Percentiles rank a stretch among this genome's conserved stretches.
Conservation (phyloP, 2,113 vertebrate genomes). For the Oceanodroma tethys region DNA sequence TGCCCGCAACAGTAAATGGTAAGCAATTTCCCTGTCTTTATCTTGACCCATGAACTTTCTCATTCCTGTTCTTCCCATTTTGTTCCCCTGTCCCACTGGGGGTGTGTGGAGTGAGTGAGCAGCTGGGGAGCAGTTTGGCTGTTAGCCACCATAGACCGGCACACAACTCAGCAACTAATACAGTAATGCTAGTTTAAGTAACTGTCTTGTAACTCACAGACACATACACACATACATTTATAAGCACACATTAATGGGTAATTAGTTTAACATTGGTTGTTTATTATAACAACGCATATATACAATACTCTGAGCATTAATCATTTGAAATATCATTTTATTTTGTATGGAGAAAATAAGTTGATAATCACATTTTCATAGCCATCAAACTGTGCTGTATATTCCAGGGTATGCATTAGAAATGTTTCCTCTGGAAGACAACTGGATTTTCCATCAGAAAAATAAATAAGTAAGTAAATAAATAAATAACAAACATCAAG, state of each 20-base stretch:
- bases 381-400: background rate
- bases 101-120: background rate
- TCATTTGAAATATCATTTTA: background rate
- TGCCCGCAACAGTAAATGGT: background rate
- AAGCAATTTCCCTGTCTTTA: background rate
- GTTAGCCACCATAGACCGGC: rapidly evolving
- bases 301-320: background rate
- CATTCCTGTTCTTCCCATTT: background rate
- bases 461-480: background rate
- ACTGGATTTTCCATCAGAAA: background rate
- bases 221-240: background rate
- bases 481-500: background rate
- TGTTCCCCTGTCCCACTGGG: no score
- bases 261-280: background rate
- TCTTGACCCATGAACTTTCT: background rate
- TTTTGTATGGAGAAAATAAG: background rate
- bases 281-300: background rate
- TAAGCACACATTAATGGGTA: background rate
- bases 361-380: background rate
- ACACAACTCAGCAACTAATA: background rate
- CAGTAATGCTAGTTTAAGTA: background rate
- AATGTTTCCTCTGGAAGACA: background rate
- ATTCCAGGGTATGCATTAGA: background rate
- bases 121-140: background rate
- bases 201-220: background rate